Evolutionary conservation across 2,113 vertebrate genomes (phyloP).

Genomic region (Anoura caudifer): DNA sequence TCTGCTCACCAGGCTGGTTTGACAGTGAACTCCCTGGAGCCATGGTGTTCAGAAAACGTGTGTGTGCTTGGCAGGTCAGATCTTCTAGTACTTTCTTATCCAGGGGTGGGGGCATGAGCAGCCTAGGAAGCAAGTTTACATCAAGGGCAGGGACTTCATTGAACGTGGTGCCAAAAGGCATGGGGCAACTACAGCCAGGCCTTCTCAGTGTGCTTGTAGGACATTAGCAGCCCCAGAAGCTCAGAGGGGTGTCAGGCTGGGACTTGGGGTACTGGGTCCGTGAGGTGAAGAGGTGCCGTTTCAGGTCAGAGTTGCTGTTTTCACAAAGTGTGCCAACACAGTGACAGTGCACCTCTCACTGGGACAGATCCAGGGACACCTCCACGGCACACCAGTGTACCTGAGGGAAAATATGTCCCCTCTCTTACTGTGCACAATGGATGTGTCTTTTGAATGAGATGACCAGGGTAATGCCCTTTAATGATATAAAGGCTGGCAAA

Average conservation of each 20-base stretch:
- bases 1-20: accelerated
- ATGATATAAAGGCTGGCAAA: background rate
- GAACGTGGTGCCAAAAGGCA: background rate
- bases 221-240: background rate
- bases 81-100: background rate
- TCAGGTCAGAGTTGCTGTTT: background rate
- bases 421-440: background rate
- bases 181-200: background rate
- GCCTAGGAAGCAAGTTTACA: background rate
- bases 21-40: background rate
- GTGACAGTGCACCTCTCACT: background rate
- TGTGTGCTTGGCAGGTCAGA: background rate
- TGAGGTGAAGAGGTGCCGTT: background rate
- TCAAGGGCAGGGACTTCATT: background rate
- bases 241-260: background rate
- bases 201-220: background rate
- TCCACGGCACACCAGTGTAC: background rate
- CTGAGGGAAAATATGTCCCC: background rate
- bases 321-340: background rate
- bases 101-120: background rate
- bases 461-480: background rate
- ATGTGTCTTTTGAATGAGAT: background rate
- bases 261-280: background rate
- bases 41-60: background rate
- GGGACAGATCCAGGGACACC: background rate